Evolutionary conservation across 2,113 vertebrate species (phyloP).

Genomic region (Rynchops niger): DNA sequence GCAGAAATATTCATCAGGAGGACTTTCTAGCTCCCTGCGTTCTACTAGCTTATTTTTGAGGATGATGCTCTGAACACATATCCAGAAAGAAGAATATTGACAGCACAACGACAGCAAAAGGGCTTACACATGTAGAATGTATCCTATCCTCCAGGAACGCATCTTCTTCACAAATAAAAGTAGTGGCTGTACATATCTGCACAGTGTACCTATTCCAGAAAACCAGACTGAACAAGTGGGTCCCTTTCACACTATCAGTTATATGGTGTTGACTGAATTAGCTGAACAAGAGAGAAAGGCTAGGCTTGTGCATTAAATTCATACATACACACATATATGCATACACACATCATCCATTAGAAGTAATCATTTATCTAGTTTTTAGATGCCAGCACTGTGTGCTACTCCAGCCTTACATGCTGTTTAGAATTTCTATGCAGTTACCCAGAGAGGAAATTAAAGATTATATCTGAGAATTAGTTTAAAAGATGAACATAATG

Average conservation of each 20-base stretch:
- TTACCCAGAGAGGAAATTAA: slow-evolving; percentile 23
- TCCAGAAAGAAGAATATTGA: not conserved
- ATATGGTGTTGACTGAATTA: not conserved
- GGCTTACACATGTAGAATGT: not conserved
- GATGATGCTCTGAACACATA: not conserved
- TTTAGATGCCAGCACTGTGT: not conserved
- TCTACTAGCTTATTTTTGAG: not conserved
- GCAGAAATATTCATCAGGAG: not conserved
- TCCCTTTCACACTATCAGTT: not conserved
- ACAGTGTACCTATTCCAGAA: not conserved
- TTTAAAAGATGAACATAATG: not conserved
- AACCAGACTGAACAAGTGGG: not conserved
- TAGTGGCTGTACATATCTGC: not conserved
- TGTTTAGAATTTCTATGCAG: not conserved
- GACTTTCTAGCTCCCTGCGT: not conserved
- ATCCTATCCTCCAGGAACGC: not conserved
- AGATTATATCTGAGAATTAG: slow-evolving; percentile 24
- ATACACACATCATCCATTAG: not conserved
- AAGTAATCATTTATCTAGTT: not conserved
- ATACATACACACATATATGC: not conserved
- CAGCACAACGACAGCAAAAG: not conserved
- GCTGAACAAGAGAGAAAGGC: not conserved
- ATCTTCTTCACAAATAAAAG: not conserved
- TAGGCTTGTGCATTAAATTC: not conserved
- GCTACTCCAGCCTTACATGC: not conserved